Percentiles rank a stretch among this genome's conserved stretches.
Conservation (phyloP, 2,888 invertebrate genomes). For the Caenorhabditis afra region DNA sequence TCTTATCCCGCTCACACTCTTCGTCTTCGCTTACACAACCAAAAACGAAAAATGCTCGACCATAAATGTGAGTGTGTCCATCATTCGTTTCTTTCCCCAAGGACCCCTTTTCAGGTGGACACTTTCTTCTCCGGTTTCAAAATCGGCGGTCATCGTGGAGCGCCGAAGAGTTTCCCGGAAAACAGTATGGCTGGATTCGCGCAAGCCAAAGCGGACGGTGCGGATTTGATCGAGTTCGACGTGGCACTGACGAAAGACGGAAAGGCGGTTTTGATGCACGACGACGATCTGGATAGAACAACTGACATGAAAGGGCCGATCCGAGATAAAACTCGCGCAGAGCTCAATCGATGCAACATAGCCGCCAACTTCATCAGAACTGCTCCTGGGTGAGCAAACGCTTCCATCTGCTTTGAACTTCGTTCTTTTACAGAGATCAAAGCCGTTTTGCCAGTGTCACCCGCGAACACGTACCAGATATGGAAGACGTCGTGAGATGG, state of each 20-base stretch:
- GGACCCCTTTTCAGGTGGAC: constrained; percentile 68
- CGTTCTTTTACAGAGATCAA: constrained; percentile 37
- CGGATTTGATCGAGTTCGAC: constrained; percentile 88
- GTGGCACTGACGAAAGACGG: constrained; percentile 87
- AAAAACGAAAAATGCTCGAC: constrained; percentile 55
- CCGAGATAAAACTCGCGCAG: constrained; percentile 67
- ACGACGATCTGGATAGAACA: constrained; percentile 85
- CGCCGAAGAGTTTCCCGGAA: constrained; percentile 76
- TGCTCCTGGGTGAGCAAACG: constrained; percentile 45
- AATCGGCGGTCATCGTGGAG: constrained; percentile 79
- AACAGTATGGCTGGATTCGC: constrained; percentile 78
- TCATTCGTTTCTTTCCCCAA: background rate
- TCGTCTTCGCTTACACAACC: constrained; percentile 42
- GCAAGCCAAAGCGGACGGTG: constrained; percentile 86
- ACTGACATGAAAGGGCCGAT: constrained; percentile 75
- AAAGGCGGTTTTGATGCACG: constrained; percentile 88
- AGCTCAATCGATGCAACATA: constrained; percentile 71
- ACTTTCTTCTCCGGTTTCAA: constrained; percentile 76
- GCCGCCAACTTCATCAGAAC: constrained; percentile 61
- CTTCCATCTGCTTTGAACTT: background rate
- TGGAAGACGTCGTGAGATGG: constrained; percentile 86
- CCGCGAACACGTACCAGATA: constrained; percentile 84
- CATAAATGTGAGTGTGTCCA: constrained; percentile 32
- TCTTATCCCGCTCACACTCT: constrained; percentile 33
- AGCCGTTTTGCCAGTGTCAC: constrained; percentile 33